A percentile compares a stretch with the other conserved stretches of the same genome.
These are phyloP conservation scores for Gallinago stenura DNA, from an alignment of 2,797 vertebrate species.

Conservation along the genomic window DNA sequence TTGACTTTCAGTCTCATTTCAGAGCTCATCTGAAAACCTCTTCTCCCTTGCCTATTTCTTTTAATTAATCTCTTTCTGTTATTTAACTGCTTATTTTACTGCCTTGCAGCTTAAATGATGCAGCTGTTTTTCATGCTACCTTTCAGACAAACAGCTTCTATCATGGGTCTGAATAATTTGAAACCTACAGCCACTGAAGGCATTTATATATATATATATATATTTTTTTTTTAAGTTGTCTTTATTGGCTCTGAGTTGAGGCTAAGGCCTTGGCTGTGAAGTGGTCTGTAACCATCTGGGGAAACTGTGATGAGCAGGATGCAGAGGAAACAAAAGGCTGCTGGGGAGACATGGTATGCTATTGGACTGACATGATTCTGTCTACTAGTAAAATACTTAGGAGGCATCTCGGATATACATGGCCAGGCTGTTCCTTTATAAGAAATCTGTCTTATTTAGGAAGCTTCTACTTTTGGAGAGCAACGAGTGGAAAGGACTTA, in stretches of 20 bases:
- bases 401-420: neutral
- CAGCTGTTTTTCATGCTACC: neutral
- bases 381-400: neutral
- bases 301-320: neutral
- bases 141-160: neutral
- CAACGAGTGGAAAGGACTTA: neutral
- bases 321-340: neutral
- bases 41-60: constrained; percentile 6
- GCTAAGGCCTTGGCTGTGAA: neutral
- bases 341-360: neutral
- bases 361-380: neutral
- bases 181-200: neutral
- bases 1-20: neutral
- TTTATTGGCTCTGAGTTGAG: neutral
- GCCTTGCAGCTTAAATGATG: neutral
- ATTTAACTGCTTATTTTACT: constrained; percentile 27
- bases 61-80: constrained; percentile 27
- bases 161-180: neutral
- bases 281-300: neutral
- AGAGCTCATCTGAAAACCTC: neutral
- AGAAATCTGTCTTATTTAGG: neutral
- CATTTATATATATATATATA: neutral
- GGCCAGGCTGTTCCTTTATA: neutral
- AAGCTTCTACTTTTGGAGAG: neutral
- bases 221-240: neutral